A percentile compares a stretch with the other conserved stretches of the same genome.
These are phyloP conservation scores for Agrotis ipsilon DNA, from an alignment of 2,888 invertebrate species.

Conservation along the genomic window DNA sequence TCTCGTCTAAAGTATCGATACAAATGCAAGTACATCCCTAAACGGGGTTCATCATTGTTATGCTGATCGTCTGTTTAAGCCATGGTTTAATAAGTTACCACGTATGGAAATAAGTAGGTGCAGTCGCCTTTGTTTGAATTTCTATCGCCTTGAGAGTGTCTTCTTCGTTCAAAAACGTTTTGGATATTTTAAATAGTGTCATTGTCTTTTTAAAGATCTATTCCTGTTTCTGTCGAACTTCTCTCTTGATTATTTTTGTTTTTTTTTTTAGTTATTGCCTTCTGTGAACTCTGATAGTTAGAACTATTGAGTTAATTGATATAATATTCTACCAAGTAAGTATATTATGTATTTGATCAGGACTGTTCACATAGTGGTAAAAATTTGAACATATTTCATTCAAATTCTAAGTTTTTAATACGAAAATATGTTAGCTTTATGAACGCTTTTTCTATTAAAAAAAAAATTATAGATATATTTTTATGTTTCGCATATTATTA, in stretches of 20 bases:
- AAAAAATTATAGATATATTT: no score
- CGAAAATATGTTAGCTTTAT: no score
- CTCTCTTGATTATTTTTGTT: background rate
- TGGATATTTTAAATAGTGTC: background rate
- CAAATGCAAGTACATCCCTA: constrained; percentile 3
- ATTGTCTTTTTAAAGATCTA: background rate
- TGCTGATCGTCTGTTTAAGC: constrained; percentile 45
- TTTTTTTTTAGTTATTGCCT: background rate
- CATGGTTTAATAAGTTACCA: constrained; percentile 27
- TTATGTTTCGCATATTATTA: no score
- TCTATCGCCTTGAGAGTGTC: background rate
- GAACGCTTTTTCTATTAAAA: no score
- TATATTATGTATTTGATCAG: no score
- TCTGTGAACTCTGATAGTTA: background rate
- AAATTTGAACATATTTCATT: no score
- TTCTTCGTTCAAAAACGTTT: constrained; percentile 11
- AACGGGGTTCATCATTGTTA: constrained; percentile 60
- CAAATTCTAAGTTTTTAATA: no score
- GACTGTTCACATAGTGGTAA: no score
- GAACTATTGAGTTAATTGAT: no score
- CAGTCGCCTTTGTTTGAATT: constrained; percentile 42
- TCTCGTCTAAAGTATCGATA: constrained; percentile 8
- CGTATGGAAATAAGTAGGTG: constrained; percentile 34
- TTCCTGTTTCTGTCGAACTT: background rate
- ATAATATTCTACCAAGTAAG: no score